Evolutionary conservation across 2,888 invertebrate genomes (phyloP), one percentile per base, ranked within the genome.

Genomic region (Mycogona germanica): DNA sequence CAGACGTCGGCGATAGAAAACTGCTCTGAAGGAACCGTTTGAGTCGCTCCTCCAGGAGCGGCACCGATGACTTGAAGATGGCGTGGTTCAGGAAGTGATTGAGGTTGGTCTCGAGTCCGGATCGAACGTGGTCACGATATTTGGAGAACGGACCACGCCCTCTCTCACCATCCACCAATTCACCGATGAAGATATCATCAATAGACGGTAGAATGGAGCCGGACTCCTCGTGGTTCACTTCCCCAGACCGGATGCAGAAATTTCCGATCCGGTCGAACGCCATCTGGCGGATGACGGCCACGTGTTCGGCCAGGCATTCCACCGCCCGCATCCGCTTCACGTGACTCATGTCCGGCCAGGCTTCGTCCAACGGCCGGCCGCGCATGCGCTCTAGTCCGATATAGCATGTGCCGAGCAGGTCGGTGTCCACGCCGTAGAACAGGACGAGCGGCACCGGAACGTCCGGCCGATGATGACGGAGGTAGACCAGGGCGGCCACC

Each of bases 401-500:
- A 25, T 45, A 45, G 7, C 28, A 23, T 23, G 28, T 19, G 19
- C 45, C 45, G 6, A 45, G 23, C 2, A 45, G 45, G n/a, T 2
- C 28, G 7, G 19, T 3, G 25, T 14, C 25, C 19, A 23, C 19
- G 14, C 26, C 25, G 26, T 23, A 45, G 45, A 45, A 45, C 6
- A 45, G 45, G 4, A 45, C 45, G 19, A 9, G 6, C 23, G 45
- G 45, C 28, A 45, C 45, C 6, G 45, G 45, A 2, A 45, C 45
- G 7, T 25, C 7, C 23, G 45, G 28, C 19, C 45, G 28, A 14
- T 17, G 45, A 14, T 45, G 19, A 26, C 28, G 25, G 7, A 45
- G 2, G 25, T 26, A 28, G 5, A 28, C n/a, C 45, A 45, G 28
- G 28, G 25, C 23, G 3, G 45, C 45, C 2, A 45, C 45, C n/a